Base-by-base conservation (phyloP, 2,888 invertebrate species). In the Cancer borealis region DNA sequence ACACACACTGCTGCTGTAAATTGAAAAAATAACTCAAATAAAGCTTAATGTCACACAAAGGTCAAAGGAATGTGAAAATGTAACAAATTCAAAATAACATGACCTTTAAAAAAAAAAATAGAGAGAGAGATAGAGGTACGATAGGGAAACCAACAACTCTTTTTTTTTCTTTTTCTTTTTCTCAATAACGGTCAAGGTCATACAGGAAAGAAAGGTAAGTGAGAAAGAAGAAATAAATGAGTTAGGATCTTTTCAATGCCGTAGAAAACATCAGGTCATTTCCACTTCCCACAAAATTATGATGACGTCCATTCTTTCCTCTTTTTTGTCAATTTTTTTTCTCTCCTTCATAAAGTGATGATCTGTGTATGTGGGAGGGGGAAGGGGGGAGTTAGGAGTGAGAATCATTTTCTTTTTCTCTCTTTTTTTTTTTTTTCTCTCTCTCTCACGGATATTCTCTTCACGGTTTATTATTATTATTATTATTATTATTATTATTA, bases 261-360 rank as follows among this genome's bases (percentile, higher is more conserved):
- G 39, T 84, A 84, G 84, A 84, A 84, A 84, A 84, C 84, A 39
- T 84, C 84, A 84, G 84, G 84, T 84, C 84, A 84, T 84, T 84
- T 84, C 84, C 84, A 84, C 84, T 84, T 84, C 84, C 84, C 17
- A 39, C 30, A 84, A 84, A 84, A 39, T 39, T 84, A 84, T 84
- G 84, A 79, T 79, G 73, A 79, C 73, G n/a, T 26, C 73, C 73
- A 79, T 79, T 79, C 21, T 30, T 79, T 84, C 39, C 39, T 84
- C 39, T 84, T 84, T 30, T 30, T 30, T 84, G 73, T 84, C 39
- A 39, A 1, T 39, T 26, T 79, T 79, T 54, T 54, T 17, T 84
- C 39, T 39, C 39, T 14, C 39, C 39, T 39, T 84, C 39, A 8
- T 39, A 39, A 10, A 14, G 39, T 10, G 14, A 3, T 60, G 10